A percentile compares a stretch with the other conserved stretches of the same genome.
These are phyloP conservation scores for Naja naja DNA, from an alignment of 2,113 vertebrate species.

Conservation along the genomic window DNA sequence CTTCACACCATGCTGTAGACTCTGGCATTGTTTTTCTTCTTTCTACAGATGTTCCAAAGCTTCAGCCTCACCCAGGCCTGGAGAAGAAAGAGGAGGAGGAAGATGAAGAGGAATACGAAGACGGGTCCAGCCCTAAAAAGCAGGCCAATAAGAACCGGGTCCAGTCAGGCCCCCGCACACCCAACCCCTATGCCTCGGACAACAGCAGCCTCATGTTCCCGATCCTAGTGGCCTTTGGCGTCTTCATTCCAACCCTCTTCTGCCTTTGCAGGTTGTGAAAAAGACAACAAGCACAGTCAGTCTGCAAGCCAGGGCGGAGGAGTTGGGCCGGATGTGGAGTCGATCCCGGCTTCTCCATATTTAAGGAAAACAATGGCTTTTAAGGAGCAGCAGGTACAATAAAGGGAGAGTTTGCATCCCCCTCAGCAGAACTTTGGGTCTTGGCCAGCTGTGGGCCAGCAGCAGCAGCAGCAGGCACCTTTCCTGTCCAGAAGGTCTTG, in stretches of 20 bases:
- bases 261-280: conserved; percentile 96
- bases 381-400: conserved; percentile 59
- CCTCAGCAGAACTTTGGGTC: conserved; percentile 47
- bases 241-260: conserved; percentile 99
- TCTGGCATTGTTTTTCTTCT: conserved; percentile 27
- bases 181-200: conserved; percentile 96
- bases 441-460: conserved; percentile 39
- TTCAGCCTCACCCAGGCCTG: conserved; percentile 93
- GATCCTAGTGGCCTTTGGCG: conserved; percentile 96
- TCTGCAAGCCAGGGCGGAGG: conserved; percentile 58
- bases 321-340: conserved; percentile 55
- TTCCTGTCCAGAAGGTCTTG: conserved; percentile 52
- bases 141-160: conserved; percentile 85
- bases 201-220: conserved; percentile 99
- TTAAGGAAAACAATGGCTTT: conserved; percentile 58
- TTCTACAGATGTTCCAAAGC: conserved; percentile 89
- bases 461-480: conserved; percentile 30
- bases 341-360: conserved; percentile 69
- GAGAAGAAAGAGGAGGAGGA: conserved; percentile 93
- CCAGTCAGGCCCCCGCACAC: conserved; percentile 93
- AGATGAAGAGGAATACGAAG: conserved; percentile 85
- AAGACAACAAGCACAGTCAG: conserved; percentile 45
- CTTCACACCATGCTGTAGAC: neutral
- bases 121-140: conserved; percentile 81
- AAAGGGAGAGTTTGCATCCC: conserved; percentile 47